Base-by-base conservation (phyloP, 2,888 invertebrate genomes). In the Lamproptera curius region DNA sequence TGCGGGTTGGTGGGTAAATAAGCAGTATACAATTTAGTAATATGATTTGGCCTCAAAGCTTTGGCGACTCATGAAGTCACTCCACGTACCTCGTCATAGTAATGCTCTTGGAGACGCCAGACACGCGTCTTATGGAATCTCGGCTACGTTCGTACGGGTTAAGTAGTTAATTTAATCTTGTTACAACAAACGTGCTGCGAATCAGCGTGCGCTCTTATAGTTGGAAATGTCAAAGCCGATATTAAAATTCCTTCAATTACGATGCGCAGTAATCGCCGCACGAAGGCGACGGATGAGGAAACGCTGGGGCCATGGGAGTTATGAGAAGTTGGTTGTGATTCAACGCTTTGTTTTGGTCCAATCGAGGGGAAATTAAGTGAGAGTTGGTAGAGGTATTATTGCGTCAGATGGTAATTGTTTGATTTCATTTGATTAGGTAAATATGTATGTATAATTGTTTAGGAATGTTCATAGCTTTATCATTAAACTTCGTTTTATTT, bases 191-290 rank as follows among this genome's bases (percentile, higher is more conserved):
- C 42, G 37, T 47, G 42, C 33, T 13, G 17, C 16, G 47, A 48
- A 48, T 42, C 33, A 42, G 38, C 42, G 33, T 2, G 15, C 46
- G 31, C 33, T 23, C 42, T 37, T 37, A 33, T n/a, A 42, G 31
- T 34, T 42, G 38, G 47, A 48, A 42, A 48, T 48, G 47, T 48
- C 31, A 42, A 48, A 48, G 47, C 42, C 47, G 47, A 48, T 48
- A 48, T 42, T 48, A 42, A 42, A 48, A 48, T 42, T 48, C 47
- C 47, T 38, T 48, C 42, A 23, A 38, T 42, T 37, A 33, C 46
- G 42, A 48, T 42, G 42, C 47, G 23, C 47, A 48, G 13, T 42
- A 33, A 42, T 37, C 23, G 23, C 23, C 3, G 33, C 4, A 2
- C 15, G 11, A 42, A 16, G 23, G 37, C 14, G 11, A 46, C 31